These are phyloP conservation scores for Allobates femoralis DNA, from an alignment of 2,797 vertebrate species.

Conservation along the genomic window DNA sequence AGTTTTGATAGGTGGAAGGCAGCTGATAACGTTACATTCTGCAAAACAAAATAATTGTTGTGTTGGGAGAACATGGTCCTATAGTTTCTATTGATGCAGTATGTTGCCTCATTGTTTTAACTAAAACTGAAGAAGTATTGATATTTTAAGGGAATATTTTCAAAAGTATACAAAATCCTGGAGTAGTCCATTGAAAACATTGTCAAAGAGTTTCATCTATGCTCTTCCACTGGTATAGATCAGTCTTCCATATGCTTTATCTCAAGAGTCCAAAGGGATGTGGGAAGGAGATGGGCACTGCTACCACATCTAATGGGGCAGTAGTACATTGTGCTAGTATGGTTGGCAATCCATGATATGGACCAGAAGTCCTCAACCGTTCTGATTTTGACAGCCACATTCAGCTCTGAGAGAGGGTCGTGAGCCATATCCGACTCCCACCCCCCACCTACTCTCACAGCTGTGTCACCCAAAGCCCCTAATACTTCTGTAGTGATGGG, in stretches of 20 bases:
- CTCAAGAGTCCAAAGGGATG: too few species aligned
- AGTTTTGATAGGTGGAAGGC: constrained; percentile 14
- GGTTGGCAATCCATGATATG: background rate
- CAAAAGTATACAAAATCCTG: too few species aligned
- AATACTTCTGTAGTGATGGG: too few species aligned
- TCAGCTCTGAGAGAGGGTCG: too few species aligned
- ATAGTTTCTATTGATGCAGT: background rate
- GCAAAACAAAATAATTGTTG: background rate
- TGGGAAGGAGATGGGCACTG: background rate
- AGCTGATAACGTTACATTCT: constrained; percentile 24
- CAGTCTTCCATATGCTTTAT: too few species aligned
- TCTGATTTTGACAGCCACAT: too few species aligned
- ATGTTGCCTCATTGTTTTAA: background rate
- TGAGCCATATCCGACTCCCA: too few species aligned
- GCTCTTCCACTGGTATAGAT: background rate
- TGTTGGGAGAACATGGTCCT: background rate
- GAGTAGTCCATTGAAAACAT: background rate
- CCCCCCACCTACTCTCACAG: too few species aligned
- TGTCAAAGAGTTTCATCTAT: background rate
- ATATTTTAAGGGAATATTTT: background rate
- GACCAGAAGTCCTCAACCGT: too few species aligned
- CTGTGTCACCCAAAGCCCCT: too few species aligned
- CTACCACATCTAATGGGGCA: background rate
- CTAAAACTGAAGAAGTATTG: background rate
- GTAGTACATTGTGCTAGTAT: background rate